Evolutionary conservation across 2,888 invertebrate genomes (phyloP).

Genomic region (Macropis europaea): DNA sequence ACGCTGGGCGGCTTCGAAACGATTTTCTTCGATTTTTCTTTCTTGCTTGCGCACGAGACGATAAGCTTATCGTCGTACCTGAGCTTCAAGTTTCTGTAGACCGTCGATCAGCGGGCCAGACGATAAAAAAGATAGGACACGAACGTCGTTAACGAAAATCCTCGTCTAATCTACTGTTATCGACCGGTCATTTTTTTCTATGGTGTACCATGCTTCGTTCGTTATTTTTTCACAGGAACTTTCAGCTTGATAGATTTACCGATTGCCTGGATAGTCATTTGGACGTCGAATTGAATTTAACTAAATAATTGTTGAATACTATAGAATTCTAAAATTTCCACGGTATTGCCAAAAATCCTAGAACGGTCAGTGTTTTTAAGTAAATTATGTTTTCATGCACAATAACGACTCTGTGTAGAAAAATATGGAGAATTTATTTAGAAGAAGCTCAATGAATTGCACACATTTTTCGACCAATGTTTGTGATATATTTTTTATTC

Average conservation of each 20-base stretch:
- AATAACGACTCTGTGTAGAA: too few relatives aligned
- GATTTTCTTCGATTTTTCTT: not conserved
- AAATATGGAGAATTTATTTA: too few relatives aligned
- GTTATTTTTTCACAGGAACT: not conserved
- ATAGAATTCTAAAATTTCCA: too few relatives aligned
- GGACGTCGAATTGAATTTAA: too few relatives aligned
- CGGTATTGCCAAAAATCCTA: too few relatives aligned
- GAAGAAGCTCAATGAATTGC: too few relatives aligned
- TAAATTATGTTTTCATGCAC: too few relatives aligned
- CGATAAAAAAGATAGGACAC: conserved; percentile 35
- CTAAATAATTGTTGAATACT: too few relatives aligned
- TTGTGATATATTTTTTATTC: too few relatives aligned
- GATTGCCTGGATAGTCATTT: not conserved
- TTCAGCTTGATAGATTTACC: not conserved
- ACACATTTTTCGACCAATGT: too few relatives aligned
- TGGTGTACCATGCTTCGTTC: not conserved
- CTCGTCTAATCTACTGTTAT: not conserved
- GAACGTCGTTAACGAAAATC: conserved; percentile 27
- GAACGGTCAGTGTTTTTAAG: too few relatives aligned
- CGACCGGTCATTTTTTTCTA: not conserved
- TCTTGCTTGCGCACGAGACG: not conserved
- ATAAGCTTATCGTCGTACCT: conserved; percentile 36
- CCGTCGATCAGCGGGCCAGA: conserved; percentile 3
- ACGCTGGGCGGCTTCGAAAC: not conserved
- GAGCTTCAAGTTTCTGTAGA: conserved; percentile 5